Base-by-base conservation (phyloP, 2,888 invertebrate species). In the Bruchidius siliquastri region DNA sequence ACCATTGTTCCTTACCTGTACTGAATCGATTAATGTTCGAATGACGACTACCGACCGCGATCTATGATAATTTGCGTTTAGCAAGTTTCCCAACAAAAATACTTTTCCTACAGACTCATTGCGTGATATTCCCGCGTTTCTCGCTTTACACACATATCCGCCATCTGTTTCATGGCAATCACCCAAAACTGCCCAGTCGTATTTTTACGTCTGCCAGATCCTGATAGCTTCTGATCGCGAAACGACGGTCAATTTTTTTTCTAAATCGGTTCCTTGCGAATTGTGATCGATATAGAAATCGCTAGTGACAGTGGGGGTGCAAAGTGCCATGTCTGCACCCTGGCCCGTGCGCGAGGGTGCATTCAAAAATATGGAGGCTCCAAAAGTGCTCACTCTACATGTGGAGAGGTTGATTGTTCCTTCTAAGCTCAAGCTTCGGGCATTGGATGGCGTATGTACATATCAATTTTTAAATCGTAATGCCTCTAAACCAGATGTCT, bases 281-380 rank as follows among this genome's bases (percentile, higher is more conserved):
- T 49, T 4, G 49, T 49, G 49, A 18, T 49, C 49, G 49, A 13
- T 49, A 13, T 21, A 6, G 68, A 68, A n/a, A 68, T 3, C 20
- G 22, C 20, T 10, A n/a, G 22, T 68, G 22, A 68, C 8, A n/a
- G 6, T 20, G 68, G 20, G 22, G 20, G 21, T 3, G 68, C 18
- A 21, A 18, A 26, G 68, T 22, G 49, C 49, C 6, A 74, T 71
- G 21, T 90, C 90, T 90, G 92, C 90, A 81, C 93, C 93, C 85
- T 93, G 94, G 94, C 92, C 93, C 78, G 90, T 94, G 80, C 90
- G 89, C 82, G 91, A 91, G 81, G 91, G 90, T 72, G 86, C 88
- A 76, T 88, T 88, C 78, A 88, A 88, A 68, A 87, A 87, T 66
- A 86, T 76, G 20, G 79, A 79, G 71, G 75, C 77, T 8, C 79